These are phyloP conservation scores for Pteropus rufus DNA, from an alignment of 2,797 vertebrate genomes.

Conservation along the genomic window DNA sequence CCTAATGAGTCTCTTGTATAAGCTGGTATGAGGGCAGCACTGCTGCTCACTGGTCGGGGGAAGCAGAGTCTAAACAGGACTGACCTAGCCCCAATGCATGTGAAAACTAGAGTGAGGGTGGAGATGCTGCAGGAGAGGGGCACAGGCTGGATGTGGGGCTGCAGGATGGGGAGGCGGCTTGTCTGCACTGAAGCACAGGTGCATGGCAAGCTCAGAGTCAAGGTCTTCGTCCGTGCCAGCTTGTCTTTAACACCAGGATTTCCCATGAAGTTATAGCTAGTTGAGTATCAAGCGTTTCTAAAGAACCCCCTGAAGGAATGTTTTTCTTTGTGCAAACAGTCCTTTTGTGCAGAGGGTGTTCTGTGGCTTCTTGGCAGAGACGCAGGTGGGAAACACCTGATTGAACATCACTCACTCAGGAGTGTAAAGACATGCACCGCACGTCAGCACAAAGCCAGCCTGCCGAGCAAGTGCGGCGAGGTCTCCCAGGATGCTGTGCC, in stretches of 20 bases:
- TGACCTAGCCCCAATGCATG: background rate
- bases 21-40: background rate
- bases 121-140: background rate
- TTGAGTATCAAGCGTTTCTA: conserved; percentile 67
- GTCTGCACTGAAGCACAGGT: background rate
- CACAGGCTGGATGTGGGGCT: background rate
- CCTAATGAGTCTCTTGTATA: background rate
- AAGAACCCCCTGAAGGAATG: conserved; percentile 66
- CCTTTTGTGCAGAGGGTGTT: conserved; percentile 64
- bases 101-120: background rate
- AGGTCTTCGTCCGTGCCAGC: background rate
- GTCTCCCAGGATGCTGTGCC: background rate
- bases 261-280: conserved; percentile 56
- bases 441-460: background rate
- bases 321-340: conserved; percentile 68
- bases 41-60: background rate
- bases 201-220: background rate
- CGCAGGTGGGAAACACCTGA: conserved; percentile 63
- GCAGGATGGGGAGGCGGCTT: background rate
- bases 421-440: background rate
- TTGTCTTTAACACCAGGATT: conserved; percentile 23
- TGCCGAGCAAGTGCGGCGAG: background rate
- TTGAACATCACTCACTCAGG: background rate
- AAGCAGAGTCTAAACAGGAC: background rate
- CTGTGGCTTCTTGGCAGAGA: conserved; percentile 65